Percentiles rank a stretch among this genome's conserved stretches.
These are phyloP conservation scores for Serilophus lunatus DNA, from an alignment of 2,113 vertebrate species.

Conservation along the genomic window DNA sequence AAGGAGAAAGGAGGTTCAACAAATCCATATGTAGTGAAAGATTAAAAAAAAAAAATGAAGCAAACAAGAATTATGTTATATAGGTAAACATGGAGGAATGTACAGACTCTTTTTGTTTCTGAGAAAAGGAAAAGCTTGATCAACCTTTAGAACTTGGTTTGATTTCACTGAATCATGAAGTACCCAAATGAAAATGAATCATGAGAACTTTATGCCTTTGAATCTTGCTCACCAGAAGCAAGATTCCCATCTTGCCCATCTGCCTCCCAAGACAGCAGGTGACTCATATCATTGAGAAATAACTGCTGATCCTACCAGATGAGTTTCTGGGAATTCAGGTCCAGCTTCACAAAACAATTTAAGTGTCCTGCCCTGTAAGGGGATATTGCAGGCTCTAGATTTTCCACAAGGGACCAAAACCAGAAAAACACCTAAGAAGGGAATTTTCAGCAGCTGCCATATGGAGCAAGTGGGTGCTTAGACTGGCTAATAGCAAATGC, in stretches of 20 bases:
- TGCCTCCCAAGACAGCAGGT: background rate
- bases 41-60: background rate
- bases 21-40: background rate
- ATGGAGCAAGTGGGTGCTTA: background rate
- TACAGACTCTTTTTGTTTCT: background rate
- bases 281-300: background rate
- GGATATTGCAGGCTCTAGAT: background rate
- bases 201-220: background rate
- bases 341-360: background rate
- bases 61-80: background rate
- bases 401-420: background rate
- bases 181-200: background rate
- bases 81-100: background rate
- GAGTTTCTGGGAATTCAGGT: background rate
- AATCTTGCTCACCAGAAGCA: background rate
- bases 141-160: background rate
- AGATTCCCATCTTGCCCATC: background rate
- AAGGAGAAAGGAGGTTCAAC: background rate
- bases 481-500: background rate
- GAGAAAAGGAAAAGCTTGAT: background rate
- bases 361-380: background rate
- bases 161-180: background rate
- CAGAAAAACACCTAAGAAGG: background rate
- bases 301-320: background rate
- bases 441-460: background rate